Evolutionary conservation across 2,888 invertebrate species (phyloP), one percentile per base, ranked within the genome.

Genomic region (Scaeva pyrastri): DNA sequence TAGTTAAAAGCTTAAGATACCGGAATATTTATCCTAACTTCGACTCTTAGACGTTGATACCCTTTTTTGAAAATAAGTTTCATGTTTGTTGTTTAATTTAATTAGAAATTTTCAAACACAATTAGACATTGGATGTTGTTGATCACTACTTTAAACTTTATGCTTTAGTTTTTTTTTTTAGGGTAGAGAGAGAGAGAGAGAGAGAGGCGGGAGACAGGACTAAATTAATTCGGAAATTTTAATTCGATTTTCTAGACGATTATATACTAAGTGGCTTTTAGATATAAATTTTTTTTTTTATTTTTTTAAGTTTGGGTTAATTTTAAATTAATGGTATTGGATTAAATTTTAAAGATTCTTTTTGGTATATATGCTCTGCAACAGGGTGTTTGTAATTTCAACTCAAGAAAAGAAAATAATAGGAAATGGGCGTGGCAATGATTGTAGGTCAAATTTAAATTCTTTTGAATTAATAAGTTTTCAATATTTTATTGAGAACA

Each of bases 31-130:
- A 0, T 50, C 50, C 2, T 31, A 31, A 4, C 7, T 2, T 31
- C 31, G 31, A 31, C 6, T 31, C 4, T 31, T 31, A n/a, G n/a
- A n/a, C n/a, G n/a, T n/a, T n/a, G n/a, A n/a, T n/a, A 1, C 14
- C 43, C 43, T n/a, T 43, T n/a, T 31, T 1, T 4, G 3, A 55
- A 55, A 26, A 1, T 2, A 16, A 31, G 55, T 31, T 55, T 31
- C 16, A 26, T 31, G n/a, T 55, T 31, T 16, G 26, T 55, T n/a
- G 2, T 26, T 58, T 36, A 0, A 19, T 58, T 36, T 14, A 39
- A 58, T 58, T 39, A 58, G 6, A 58, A 58, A 39, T 39, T 39
- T 36, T 21, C 19, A 36, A 50, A 66, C 48, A 31, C 50, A 50
- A 66, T 50, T 48, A 48, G 6, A 11, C 11, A 1, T 8, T 43